These are phyloP conservation scores for Amblyornis subalaris DNA, from an alignment of 2,113 vertebrate genomes.

Conservation along the genomic window DNA sequence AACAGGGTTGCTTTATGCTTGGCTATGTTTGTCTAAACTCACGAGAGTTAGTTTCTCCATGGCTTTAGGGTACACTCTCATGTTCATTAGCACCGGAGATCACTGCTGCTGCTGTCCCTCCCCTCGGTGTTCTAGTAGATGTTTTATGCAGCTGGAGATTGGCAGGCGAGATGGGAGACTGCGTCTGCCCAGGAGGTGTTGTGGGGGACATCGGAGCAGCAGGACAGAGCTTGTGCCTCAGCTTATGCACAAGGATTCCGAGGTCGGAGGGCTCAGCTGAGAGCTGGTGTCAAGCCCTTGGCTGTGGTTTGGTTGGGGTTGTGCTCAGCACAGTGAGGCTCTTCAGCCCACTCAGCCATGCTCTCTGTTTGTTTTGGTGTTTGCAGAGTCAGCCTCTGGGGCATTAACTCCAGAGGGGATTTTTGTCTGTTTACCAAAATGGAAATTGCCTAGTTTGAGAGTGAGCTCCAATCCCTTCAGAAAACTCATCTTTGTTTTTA, in stretches of 20 bases:
- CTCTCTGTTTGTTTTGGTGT: background rate
- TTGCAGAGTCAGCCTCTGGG: background rate
- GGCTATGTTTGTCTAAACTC: background rate
- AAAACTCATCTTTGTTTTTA: background rate
- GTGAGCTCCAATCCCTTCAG: background rate
- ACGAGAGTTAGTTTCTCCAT: background rate
- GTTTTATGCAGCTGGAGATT: background rate
- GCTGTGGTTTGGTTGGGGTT: background rate
- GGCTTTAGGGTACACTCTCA: background rate
- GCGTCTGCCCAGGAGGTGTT: fast-evolving
- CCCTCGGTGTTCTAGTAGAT: fast-evolving
- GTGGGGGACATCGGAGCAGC: background rate
- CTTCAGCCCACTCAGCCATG: background rate
- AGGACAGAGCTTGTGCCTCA: background rate
- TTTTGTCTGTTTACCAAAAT: background rate
- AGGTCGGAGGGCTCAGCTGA: fast-evolving
- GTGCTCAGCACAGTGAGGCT: background rate
- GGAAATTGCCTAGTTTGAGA: background rate
- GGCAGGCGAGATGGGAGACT: background rate
- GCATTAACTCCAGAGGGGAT: background rate
- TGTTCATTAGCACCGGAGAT: background rate
- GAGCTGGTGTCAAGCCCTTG: background rate
- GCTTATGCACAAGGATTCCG: background rate
- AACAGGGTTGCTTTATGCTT: background rate
- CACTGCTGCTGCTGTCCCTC: background rate